phyloP scores from a whole-genome alignment of 2,888 invertebrate genomes.

The Agonum fuliginosum region DNA sequence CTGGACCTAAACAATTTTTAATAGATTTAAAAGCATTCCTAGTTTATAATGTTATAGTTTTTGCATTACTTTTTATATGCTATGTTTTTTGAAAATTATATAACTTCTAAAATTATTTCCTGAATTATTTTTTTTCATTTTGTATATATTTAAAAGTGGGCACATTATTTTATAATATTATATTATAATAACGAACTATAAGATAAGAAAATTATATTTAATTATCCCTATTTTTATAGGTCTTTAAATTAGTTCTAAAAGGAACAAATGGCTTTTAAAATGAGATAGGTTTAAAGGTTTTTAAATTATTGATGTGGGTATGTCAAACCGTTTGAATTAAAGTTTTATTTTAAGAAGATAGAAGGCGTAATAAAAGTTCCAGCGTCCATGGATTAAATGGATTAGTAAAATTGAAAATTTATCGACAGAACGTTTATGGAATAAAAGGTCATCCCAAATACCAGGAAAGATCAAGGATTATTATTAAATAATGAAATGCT shows the following conservation, averaged over 20 bases:
- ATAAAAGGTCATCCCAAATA: constrained; percentile 29
- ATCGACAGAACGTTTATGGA: constrained; percentile 11
- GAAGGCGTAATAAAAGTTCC: constrained; percentile 16
- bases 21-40: no score
- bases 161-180: not conserved
- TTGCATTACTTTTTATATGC: no score
- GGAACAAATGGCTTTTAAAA: not conserved
- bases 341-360: constrained; percentile 30
- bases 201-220: constrained; percentile 19
- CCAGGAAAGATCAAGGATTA: constrained; percentile 20
- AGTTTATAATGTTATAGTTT: no score
- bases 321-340: not conserved
- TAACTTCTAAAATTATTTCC: not conserved
- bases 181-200: not conserved
- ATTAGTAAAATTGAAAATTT: constrained; percentile 42
- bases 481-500: constrained; percentile 10
- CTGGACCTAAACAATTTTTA: no score
- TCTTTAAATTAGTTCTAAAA: constrained; percentile 10
- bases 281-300: not conserved
- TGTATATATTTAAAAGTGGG: not conserved
- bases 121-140: not conserved
- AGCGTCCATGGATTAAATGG: constrained; percentile 15
- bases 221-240: not conserved
- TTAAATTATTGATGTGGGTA: constrained; percentile 30
- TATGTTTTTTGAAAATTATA: not conserved